A percentile compares a stretch with the other conserved stretches of the same genome.
These are phyloP conservation scores for Mylabris phalerata DNA, from an alignment of 1,140 invertebrate genomes.

Conservation along the genomic window DNA sequence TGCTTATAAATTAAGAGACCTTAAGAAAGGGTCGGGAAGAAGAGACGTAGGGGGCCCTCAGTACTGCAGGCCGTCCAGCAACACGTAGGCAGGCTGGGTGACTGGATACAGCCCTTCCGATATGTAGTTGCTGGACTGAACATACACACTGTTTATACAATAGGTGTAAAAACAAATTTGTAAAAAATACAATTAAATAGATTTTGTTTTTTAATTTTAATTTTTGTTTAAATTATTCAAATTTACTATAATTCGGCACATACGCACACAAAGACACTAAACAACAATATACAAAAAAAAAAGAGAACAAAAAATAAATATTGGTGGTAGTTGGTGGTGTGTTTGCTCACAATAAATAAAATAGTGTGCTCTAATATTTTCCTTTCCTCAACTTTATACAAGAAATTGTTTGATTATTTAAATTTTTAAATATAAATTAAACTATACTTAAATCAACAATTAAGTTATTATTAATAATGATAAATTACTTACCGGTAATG, in stretches of 20 bases:
- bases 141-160: constrained; percentile 17
- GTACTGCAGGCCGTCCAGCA: constrained; percentile 43
- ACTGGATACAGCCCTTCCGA: constrained; percentile 41
- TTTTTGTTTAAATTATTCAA: too few relatives aligned
- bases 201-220: too few relatives aligned
- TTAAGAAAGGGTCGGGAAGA: constrained; percentile 33
- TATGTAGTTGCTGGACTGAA: constrained; percentile 42
- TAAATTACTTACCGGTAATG: constrained; percentile 37
- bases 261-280: neutral
- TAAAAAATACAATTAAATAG: too few relatives aligned
- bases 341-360: too few relatives aligned
- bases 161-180: constrained; percentile 10
- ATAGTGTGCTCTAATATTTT: too few relatives aligned
- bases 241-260: too few relatives aligned
- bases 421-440: too few relatives aligned
- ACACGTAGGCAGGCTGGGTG: constrained; percentile 40
- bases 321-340: too few relatives aligned
- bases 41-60: constrained; percentile 36
- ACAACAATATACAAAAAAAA: neutral
- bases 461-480: neutral
- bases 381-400: too few relatives aligned
- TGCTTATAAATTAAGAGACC: constrained; percentile 26
- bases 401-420: too few relatives aligned
- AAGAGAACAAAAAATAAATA: neutral
- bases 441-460: too few relatives aligned